Percentiles rank a stretch among this genome's conserved stretches.
phyloP scores from a whole-genome alignment of 2,888 invertebrate genomes.

The Ecliptopera silaceata region DNA sequence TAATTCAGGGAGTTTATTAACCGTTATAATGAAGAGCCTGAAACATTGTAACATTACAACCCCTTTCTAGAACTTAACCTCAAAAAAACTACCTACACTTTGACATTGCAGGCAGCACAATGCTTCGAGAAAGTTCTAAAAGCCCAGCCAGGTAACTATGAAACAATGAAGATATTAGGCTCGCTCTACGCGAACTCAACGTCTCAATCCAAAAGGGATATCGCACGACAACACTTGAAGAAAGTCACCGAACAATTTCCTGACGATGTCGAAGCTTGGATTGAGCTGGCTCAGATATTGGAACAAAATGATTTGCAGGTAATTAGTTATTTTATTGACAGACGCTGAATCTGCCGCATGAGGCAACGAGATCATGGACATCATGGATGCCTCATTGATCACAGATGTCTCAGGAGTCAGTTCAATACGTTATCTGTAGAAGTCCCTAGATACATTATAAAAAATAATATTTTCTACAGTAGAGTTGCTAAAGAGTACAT shows the following conservation, averaged over 20 bases:
- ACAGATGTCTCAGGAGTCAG: too few relatives aligned
- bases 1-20: too few relatives aligned
- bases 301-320: conserved; percentile 95
- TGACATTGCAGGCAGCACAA: conserved; percentile 91
- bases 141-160: conserved; percentile 98
- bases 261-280: conserved; percentile 99
- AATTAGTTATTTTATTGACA: conserved; percentile 24
- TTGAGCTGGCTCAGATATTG: conserved; percentile 98
- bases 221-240: conserved; percentile 95
- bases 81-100: too few relatives aligned
- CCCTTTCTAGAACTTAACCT: background rate
- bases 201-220: conserved; percentile 95
- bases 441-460: too few relatives aligned
- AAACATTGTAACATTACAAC: background rate
- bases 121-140: conserved; percentile 99
- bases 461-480: too few relatives aligned
- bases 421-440: too few relatives aligned
- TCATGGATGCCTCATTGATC: too few relatives aligned
- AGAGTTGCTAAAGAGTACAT: too few relatives aligned
- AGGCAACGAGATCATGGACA: too few relatives aligned
- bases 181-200: conserved; percentile 96
- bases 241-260: conserved; percentile 98
- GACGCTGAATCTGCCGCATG: too few relatives aligned
- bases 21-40: too few relatives aligned
- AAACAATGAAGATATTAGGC: conserved; percentile 99